phyloP scores from a whole-genome alignment of 2,797 vertebrate species.

The Neosilurus hyrtlii region DNA sequence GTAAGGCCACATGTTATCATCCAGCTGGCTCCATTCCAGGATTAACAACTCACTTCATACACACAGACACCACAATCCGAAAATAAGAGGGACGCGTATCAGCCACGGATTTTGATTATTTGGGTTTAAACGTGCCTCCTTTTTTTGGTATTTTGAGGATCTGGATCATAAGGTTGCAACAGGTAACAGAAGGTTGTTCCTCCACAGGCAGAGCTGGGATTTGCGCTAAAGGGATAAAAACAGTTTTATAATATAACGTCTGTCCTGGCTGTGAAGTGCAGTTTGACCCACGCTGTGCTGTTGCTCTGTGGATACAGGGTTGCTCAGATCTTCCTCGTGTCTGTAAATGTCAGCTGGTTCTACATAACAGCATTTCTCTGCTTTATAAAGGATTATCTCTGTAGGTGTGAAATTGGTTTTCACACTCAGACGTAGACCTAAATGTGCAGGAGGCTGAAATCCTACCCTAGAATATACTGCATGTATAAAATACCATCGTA shows the following conservation, averaged over 20 bases:
- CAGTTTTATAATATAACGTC: background rate
- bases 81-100: background rate
- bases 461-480: background rate
- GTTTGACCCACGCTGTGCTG: slow-evolving; percentile 24
- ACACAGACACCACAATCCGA: background rate
- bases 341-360: slow-evolving; percentile 67
- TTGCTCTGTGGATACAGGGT: slow-evolving; percentile 54
- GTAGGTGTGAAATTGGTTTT: slow-evolving; percentile 66
- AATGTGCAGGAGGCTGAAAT: slow-evolving; percentile 8
- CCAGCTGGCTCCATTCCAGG: slow-evolving; percentile 23
- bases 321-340: slow-evolving; percentile 27
- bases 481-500: background rate
- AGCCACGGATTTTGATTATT: background rate
- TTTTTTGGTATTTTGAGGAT: background rate
- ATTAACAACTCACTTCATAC: background rate
- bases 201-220: background rate
- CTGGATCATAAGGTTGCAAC: background rate
- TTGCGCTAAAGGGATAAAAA: background rate
- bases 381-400: slow-evolving; percentile 71
- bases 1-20: slow-evolving; percentile 40
- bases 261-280: slow-evolving; percentile 4
- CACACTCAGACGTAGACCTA: slow-evolving; percentile 14
- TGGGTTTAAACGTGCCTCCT: background rate
- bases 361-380: slow-evolving; percentile 70
- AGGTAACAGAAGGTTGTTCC: background rate